Percentiles rank a stretch among this genome's conserved stretches.
Evolutionary conservation across 2,888 invertebrate genomes (phyloP).

Genomic region (Herminia tarsipennalis): DNA sequence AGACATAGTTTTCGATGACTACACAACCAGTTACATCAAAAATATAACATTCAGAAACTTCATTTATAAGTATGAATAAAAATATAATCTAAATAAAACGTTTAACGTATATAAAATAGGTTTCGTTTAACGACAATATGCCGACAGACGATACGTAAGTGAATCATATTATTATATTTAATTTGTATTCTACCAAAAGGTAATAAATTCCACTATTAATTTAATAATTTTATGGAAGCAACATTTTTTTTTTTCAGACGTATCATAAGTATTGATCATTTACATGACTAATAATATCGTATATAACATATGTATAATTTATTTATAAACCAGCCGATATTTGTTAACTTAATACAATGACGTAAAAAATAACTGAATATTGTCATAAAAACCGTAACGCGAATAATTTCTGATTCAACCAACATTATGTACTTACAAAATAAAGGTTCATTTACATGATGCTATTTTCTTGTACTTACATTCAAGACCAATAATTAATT

Average conservation of each 20-base stretch:
- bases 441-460: too few species aligned
- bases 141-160: slow-evolving; percentile 54
- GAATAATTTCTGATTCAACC: not conserved
- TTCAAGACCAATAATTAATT: too few species aligned
- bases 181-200: slow-evolving; percentile 57
- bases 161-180: slow-evolving; percentile 44
- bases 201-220: slow-evolving; percentile 64
- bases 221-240: slow-evolving; percentile 78
- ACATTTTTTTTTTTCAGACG: slow-evolving; percentile 71
- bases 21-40: slow-evolving; percentile 56
- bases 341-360: slow-evolving; percentile 80
- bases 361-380: not conserved
- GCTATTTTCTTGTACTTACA: too few species aligned
- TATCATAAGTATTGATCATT: slow-evolving; percentile 76
- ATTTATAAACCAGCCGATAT: slow-evolving; percentile 65
- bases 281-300: slow-evolving; percentile 75
- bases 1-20: slow-evolving; percentile 57
- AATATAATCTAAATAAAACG: slow-evolving; percentile 28
- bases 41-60: slow-evolving; percentile 29
- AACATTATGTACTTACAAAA: too few species aligned
- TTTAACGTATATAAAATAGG: slow-evolving; percentile 28
- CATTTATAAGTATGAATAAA: slow-evolving; percentile 14
- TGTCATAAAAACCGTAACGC: not conserved
- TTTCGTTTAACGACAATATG: slow-evolving; percentile 41
- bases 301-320: slow-evolving; percentile 82